A percentile compares a stretch with the other conserved stretches of the same genome.
These are phyloP conservation scores for Copsychus sechellarum DNA, from an alignment of 2,113 vertebrate species.

Conservation along the genomic window DNA sequence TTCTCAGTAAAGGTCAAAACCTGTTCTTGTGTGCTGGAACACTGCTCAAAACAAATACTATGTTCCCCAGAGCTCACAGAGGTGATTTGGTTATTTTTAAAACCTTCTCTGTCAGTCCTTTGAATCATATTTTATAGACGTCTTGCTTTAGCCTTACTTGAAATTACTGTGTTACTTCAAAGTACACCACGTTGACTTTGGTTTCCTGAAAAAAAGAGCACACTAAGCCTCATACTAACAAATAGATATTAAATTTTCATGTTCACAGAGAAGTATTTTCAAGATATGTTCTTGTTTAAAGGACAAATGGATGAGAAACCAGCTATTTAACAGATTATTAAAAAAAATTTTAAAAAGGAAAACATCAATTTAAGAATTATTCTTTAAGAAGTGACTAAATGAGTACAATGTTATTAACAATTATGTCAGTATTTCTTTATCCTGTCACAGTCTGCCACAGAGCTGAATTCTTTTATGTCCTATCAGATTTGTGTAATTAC, in stretches of 20 bases:
- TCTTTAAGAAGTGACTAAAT: background rate
- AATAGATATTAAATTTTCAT: background rate
- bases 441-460: background rate
- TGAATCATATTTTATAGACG: slow-evolving; percentile 51
- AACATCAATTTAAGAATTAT: background rate
- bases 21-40: background rate
- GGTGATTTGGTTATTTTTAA: slow-evolving; percentile 36
- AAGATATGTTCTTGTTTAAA: background rate
- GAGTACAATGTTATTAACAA: background rate
- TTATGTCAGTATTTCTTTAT: background rate
- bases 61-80: slow-evolving; percentile 20
- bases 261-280: slow-evolving; percentile 11
- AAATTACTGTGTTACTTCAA: slow-evolving; percentile 43
- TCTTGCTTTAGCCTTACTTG: slow-evolving; percentile 33
- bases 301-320: background rate
- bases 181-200: slow-evolving; percentile 19
- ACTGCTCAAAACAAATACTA: background rate
- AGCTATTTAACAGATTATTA: background rate
- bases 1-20: slow-evolving; percentile 58
- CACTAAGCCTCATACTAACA: background rate
- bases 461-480: background rate
- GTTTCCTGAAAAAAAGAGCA: background rate
- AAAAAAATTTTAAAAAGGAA: background rate
- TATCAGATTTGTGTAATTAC: background rate
- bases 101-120: slow-evolving; percentile 47